Percentiles rank a stretch among this genome's conserved stretches.
phyloP scores from a whole-genome alignment of 2,797 vertebrate species.

The Nyctibius grandis region DNA sequence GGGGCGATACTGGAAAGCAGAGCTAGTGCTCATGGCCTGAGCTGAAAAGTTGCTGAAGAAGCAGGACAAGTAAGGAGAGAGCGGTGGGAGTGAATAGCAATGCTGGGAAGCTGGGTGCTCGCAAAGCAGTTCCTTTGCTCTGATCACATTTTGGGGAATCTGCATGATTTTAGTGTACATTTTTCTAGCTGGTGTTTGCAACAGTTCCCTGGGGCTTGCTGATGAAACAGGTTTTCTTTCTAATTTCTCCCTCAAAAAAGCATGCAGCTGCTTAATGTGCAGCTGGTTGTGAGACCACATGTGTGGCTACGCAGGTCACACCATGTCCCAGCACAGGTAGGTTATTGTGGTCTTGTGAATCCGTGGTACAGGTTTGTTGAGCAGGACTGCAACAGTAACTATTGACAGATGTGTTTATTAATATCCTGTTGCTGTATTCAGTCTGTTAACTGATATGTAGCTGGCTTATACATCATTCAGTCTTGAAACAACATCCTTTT shows the following conservation, averaged over 20 bases:
- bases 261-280: not conserved
- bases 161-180: not conserved
- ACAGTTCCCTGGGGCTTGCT: not conserved
- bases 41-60: not conserved
- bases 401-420: not conserved
- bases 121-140: not conserved
- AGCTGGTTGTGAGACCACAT: not conserved
- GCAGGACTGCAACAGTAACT: not conserved
- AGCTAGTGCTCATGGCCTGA: not conserved
- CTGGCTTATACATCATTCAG: not conserved
- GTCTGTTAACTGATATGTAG: not conserved
- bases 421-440: not conserved
- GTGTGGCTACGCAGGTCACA: not conserved
- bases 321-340: not conserved
- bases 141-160: not conserved
- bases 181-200: not conserved
- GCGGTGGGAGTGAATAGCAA: not conserved
- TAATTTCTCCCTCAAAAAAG: not conserved
- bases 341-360: not conserved
- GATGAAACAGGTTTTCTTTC: not conserved
- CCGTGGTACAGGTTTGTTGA: not conserved
- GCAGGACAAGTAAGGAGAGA: not conserved
- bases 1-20: not conserved
- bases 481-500: not conserved
- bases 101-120: not conserved